Conservation (phyloP, 2,797 vertebrate genomes). For the Cichlasoma orientale region DNA sequence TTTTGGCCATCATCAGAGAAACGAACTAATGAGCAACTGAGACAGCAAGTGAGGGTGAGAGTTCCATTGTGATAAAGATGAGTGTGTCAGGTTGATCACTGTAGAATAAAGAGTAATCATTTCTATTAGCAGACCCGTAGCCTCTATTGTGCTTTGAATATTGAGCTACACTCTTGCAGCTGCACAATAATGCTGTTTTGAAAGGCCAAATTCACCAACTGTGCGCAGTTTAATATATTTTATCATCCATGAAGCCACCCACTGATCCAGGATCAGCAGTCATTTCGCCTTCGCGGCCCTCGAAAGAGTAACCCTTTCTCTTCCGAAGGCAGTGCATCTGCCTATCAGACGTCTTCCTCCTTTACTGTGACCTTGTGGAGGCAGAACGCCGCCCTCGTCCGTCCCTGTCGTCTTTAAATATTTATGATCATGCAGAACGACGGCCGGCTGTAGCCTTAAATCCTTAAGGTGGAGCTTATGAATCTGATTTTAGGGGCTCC, state of each 20-base stretch:
- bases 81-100: not conserved
- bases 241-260: not conserved
- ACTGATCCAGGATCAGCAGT: not conserved
- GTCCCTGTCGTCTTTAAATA: slow-evolving; percentile 14
- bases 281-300: not conserved
- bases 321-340: not conserved
- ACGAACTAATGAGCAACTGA: rapidly evolving
- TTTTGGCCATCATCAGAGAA: too few relatives aligned
- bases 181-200: not conserved
- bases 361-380: slow-evolving; percentile 16
- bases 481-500: slow-evolving; percentile 15
- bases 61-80: not conserved
- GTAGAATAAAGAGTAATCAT: not conserved
- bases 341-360: not conserved
- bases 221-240: not conserved
- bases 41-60: not conserved
- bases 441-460: not conserved
- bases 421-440: slow-evolving; percentile 27
- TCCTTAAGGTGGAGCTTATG: not conserved
- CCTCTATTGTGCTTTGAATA: not conserved
- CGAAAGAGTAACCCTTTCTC: not conserved
- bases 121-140: not conserved
- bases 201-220: not conserved
- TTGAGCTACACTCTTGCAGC: not conserved
- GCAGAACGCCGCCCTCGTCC: not conserved